Evolutionary conservation across 2,888 invertebrate genomes (phyloP), one percentile per base, ranked within the genome.

Genomic region (Drosophila rubida): DNA sequence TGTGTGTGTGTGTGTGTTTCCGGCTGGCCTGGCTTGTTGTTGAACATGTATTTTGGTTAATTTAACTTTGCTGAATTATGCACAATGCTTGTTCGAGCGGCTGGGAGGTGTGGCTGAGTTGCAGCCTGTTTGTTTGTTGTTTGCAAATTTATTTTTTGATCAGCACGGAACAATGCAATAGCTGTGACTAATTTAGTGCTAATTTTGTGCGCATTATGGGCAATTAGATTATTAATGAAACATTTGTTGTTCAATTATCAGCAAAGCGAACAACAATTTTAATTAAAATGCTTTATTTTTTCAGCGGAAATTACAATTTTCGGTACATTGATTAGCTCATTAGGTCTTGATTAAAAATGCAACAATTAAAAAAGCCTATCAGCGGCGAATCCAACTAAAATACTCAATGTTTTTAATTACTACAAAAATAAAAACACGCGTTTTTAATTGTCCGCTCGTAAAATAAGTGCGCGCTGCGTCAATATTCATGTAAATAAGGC

Each of bases 61-160:
- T 87, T 89, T 87, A 89, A 87, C 86, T 89, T 87, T 89, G 63
- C 72, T 80, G 66, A 86, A 87, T 86, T 85, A 88, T 87, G 80
- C 77, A 88, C 70, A 68, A 64, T 67, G 65, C 73, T 63, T 66
- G 59, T 27, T 44, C n/a, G 35, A 30, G 14, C 37, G 23, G 44
- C 16, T 23, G 4, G 64, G 25, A 42, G 69, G 35, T 27, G 42
- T 25, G 46, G 46, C 14, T 13, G 22, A 1, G 13, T 16, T n/a
- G 35, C 27, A 11, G 55, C 16, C 37, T 42, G 53, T 60, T 46
- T 46, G 59, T 42, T 66, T 69, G 53, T 59, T 55, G 62, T 84
- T 75, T 69, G 69, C 19, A 82, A 82, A 82, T 85, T 85, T 67
- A 69, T 80, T 78, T 80, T 85, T 62, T 68, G 67, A 65, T 37